Conservation (phyloP, 2,113 vertebrate species). For the Peromyscus polionotus region DNA sequence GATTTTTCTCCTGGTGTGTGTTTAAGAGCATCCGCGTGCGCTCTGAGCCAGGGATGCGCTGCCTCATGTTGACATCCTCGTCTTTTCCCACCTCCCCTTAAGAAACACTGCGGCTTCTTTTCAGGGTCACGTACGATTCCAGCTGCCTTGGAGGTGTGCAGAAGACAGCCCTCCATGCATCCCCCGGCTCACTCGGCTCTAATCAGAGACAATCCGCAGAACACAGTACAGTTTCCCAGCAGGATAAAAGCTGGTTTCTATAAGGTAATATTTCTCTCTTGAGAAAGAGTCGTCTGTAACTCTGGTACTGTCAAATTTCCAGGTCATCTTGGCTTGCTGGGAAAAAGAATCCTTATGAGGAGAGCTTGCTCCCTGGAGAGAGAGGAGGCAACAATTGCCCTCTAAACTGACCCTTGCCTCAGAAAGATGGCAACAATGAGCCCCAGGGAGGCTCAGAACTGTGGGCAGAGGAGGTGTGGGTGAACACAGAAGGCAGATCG, state of each 20-base stretch:
- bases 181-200: conserved; percentile 65
- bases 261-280: conserved; percentile 78
- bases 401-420: conserved; percentile 28
- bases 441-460: neutral
- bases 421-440: conserved; percentile 53
- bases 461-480: conserved; percentile 25
- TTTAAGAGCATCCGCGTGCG: conserved; percentile 47
- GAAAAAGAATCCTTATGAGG: conserved; percentile 77
- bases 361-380: conserved; percentile 75
- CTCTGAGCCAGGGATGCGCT: neutral
- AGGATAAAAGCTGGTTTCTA: conserved; percentile 81
- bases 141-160: conserved; percentile 64
- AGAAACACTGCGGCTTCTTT: conserved; percentile 63
- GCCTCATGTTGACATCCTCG: conserved; percentile 1
- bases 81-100: conserved; percentile 6
- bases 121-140: conserved; percentile 73
- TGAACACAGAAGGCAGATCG: conserved; percentile 66
- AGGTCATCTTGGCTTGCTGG: conserved; percentile 80
- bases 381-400: conserved; percentile 44
- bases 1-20: conserved; percentile 65
- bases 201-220: conserved; percentile 79
- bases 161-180: conserved; percentile 52
- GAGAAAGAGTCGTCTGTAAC: conserved; percentile 74
- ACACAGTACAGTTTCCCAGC: conserved; percentile 73
- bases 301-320: conserved; percentile 79